Base-by-base conservation (phyloP, 2,113 vertebrate genomes). In the Podocnemis expansa region DNA sequence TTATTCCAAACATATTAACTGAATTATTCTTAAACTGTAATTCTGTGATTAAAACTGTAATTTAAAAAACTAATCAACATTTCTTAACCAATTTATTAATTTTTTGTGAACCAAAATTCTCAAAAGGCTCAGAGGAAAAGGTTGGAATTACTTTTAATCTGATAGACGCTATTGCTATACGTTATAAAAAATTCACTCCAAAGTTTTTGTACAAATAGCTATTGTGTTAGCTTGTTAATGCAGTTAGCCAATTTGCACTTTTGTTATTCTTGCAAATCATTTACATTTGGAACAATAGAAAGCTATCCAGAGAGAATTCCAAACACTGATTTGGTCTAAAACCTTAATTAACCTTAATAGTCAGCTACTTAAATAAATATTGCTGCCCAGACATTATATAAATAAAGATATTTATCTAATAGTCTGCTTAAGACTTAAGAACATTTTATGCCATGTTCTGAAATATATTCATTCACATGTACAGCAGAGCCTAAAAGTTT, bases 381-480 rank as follows among this genome's bases (percentile, higher is more conserved):
- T 58, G 56, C 56, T 58, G 56, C 81, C 55, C 73, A 93, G 92
- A 70, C 92, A 81, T 95, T 93, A 60, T 85, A 83, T 95, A 93
- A 96, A 29, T 38, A 80, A 80, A 80, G 60, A 47, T 89, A 87
- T 90, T 90, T 84, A 92, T 90, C 93, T 87, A 54, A 90, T 75
- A 51, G 49, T 79, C 19, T 41, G 4, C 85, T 90, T 67, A 84
- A n/a, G n/a, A n/a, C n/a, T n/a, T n/a, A n/a, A n/a, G 63, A 88
- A n/a, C 38, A 81, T 10, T 25, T 29, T 25, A 58, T 58, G 56
- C 56, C 29, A 58, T 29, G 25, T 29, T 27, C 19, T 58, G 56
- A 58, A 29, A 58, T 2, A 52, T 52, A 51, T 2, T 73, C 60
- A 29, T 70, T 70, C 3, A 70, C 1, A 29, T 27, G 2, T 29